Base-by-base conservation (phyloP, 35 echinoderm and acorn worm species). In the Patiria miniata region DNA sequence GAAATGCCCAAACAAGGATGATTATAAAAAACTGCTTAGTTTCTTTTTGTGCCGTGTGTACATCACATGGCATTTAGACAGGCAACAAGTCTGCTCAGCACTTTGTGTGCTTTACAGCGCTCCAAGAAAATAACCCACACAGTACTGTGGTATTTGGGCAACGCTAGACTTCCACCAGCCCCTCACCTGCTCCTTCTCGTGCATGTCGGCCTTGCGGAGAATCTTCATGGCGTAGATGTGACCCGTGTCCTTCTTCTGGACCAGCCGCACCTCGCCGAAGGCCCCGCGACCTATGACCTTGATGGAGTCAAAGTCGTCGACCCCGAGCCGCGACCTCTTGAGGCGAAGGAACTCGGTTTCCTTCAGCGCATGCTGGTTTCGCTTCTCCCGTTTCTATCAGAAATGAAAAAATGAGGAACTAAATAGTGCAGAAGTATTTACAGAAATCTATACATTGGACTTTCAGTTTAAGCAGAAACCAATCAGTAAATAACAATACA, bases 141-240 rank as follows among this genome's bases (percentile, higher is more conserved):
- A 28, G 34, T 7, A 36, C 23, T 30, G 21, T 51, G 10, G 52
- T 1, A 2, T 83, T 30, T 79, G 30, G 19, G 9, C 32, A 18
- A 68, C 33, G n/a, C 7, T 68, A 5, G 33, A 22, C 33, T 22
- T 68, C 2, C 42, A 80, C 37, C 78, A 50, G 86, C 57, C 15
- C 32, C 61, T 36, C 73, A 98, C 95, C 92, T 98, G 95, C 80
- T 98, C 95, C 82, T 94, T 94, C 79, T 91, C 95, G 77, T 98
- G 95, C 95, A 98, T 98, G 47, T 98, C 95, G 37, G 92, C 93
- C 59, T 98, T 98, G 52, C 95, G 61, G 55, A 98, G 86, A 34
- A 98, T 98, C 84, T 98, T 98, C 95, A 98, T 98, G 86, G 95
- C 95, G 86, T 98, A 98, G n/a, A 98, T 98, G 83, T 98, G 95